Conservation (phyloP, 2,797 vertebrate genomes). For the Bovichtus diacanthus region DNA sequence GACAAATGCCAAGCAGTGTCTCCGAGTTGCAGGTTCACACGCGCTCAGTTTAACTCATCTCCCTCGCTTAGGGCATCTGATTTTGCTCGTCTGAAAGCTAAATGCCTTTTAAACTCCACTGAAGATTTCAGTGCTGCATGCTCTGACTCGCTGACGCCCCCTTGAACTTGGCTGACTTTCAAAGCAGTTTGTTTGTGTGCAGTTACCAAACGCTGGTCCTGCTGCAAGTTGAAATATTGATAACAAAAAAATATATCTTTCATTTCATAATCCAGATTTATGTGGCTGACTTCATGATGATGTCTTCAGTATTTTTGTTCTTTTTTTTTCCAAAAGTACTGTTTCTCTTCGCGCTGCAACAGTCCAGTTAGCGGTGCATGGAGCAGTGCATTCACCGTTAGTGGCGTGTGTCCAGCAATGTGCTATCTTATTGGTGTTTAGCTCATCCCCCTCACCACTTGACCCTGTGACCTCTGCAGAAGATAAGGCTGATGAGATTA, state of each 20-base stretch:
- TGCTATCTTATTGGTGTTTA: constrained; percentile 75
- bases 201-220: constrained; percentile 45
- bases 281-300: constrained; percentile 18
- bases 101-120: constrained; percentile 72
- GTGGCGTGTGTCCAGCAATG: constrained; percentile 23
- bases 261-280: constrained; percentile 50
- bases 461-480: constrained; percentile 73
- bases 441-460: constrained; percentile 75
- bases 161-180: constrained; percentile 74
- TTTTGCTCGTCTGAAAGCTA: constrained; percentile 66
- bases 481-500: constrained; percentile 83
- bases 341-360: constrained; percentile 9
- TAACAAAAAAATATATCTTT: constrained; percentile 37
- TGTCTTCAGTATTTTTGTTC: constrained; percentile 4
- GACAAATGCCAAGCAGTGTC: constrained; percentile 85
- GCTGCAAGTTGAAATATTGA: constrained; percentile 40
- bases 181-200: constrained; percentile 61
- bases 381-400: constrained; percentile 18
- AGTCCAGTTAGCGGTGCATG: constrained; percentile 33
- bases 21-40: constrained; percentile 77
- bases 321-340: neutral
- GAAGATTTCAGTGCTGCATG: constrained; percentile 59
- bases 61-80: constrained; percentile 78
- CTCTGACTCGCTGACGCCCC: constrained; percentile 59
- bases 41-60: constrained; percentile 69